Evolutionary conservation across 2,797 vertebrate species (phyloP), one percentile per base, ranked within the genome.

Genomic region (Steatocranus sp.): DNA sequence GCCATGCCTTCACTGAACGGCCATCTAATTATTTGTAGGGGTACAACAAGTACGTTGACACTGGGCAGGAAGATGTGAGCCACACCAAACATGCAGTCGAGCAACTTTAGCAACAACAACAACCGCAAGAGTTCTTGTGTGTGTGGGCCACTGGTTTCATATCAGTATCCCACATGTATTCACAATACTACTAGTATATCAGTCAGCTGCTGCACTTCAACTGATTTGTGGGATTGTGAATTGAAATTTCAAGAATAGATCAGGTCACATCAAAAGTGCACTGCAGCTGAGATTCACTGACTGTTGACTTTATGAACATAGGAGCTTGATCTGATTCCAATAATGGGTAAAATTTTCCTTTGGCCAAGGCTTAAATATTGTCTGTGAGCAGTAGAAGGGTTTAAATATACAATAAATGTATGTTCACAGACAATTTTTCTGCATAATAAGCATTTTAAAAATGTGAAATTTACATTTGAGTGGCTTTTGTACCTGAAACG

Each of bases 401-500:
- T 18, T 30, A 11, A 77, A 77, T 20, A 27, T n/a, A 27, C 15
- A 18, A 73, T 48, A 27, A 70, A 70, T 27, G 23, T 27, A 27
- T 18, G 0, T 46, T 46, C 23, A 68, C 36, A 68, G 8, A 11
- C 38, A 11, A 5, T 46, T 46, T 27, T 70, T 46, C 1, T 68
- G 8, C 20, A 68, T 46, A 27, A 30, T 0, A 73, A 1, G 15
- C 9, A 11, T 48, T 73, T 73, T n/a, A 18, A 48, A 48, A 30
- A 2, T 30, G 1, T n/a, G 17, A n/a, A 48, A 1, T 30, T 30
- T 46, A n/a, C 17, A 73, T 73, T 70, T 48, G 36, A 51, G 15
- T 18, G 8, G n/a, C 2, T 74, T 23, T 32, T 76, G 68, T 87
- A 95, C 99, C 98, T 92, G 97, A 95, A 46, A 99, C 96, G 1